Evolutionary conservation across 2,797 vertebrate genomes (phyloP).

Genomic region (Heterohyrax brucei): DNA sequence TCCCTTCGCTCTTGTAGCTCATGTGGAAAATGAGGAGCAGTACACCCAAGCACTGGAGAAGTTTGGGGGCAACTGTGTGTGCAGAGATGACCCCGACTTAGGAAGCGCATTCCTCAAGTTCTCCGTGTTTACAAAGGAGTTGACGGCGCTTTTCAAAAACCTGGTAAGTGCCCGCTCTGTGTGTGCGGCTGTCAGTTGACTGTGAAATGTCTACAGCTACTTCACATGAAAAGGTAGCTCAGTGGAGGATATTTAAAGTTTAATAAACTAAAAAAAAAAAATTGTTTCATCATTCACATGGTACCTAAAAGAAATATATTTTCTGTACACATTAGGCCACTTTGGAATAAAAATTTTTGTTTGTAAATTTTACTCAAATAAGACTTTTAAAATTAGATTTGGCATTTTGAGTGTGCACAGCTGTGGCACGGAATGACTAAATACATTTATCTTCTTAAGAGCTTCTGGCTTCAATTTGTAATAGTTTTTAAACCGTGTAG

Average conservation of each 20-base stretch:
- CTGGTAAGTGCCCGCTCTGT: constrained; percentile 92
- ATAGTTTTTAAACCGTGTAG: neutral
- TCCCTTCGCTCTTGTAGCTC: constrained; percentile 91
- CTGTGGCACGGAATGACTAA: neutral
- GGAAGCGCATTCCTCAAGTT: constrained; percentile 99
- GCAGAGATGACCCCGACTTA: constrained; percentile 98
- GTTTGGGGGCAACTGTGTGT: constrained; percentile 99
- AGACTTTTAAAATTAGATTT: neutral
- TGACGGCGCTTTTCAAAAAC: constrained; percentile 99
- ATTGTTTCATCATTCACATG: neutral
- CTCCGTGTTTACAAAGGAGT: constrained; percentile 99
- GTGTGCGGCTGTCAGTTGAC: rapidly evolving
- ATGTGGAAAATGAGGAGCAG: constrained; percentile 99
- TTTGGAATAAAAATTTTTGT: constrained; percentile 25
- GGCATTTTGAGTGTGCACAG: neutral
- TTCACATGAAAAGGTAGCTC: neutral
- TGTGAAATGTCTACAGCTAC: rapidly evolving
- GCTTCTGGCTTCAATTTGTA: neutral
- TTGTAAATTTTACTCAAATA: neutral
- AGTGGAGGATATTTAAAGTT: neutral
- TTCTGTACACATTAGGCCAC: neutral
- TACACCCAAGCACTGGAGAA: constrained; percentile 99
- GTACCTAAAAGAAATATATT: neutral
- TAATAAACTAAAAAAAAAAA: neutral
- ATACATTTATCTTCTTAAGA: neutral